These are phyloP conservation scores for Meteorus sp. DNA, from an alignment of 1,140 invertebrate species.

Conservation along the genomic window DNA sequence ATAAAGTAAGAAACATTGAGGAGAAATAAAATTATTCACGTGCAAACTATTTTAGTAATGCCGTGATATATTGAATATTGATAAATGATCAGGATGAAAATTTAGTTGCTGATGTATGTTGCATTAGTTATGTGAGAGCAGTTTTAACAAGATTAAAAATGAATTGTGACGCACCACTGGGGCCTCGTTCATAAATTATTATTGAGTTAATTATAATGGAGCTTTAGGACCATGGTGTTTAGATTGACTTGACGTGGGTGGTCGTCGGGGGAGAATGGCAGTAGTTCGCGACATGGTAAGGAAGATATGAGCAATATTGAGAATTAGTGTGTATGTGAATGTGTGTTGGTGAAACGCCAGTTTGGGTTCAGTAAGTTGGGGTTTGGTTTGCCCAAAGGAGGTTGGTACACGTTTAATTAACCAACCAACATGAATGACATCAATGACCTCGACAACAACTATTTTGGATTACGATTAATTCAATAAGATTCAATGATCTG, in stretches of 20 bases:
- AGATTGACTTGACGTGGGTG: conserved; percentile 30
- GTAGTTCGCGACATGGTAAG: neutral
- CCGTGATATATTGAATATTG: too few relatives aligned
- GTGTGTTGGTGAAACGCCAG: neutral
- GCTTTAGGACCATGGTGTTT: conserved; percentile 33
- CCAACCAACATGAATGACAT: neutral
- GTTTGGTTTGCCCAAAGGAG: neutral
- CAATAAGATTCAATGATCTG: too few relatives aligned
- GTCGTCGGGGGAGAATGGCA: conserved; percentile 9
- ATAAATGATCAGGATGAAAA: too few relatives aligned
- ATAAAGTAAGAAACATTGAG: too few relatives aligned
- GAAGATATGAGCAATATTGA: too few relatives aligned
- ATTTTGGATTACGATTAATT: too few relatives aligned
- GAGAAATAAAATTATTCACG: too few relatives aligned
- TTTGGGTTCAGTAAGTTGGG: neutral
- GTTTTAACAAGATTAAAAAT: too few relatives aligned
- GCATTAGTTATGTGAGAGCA: too few relatives aligned
- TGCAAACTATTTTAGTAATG: too few relatives aligned
- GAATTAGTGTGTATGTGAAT: neutral
- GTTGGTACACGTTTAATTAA: conserved; percentile 22
- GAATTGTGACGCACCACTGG: conserved; percentile 23
- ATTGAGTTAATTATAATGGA: conserved; percentile 41
- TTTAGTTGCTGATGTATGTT: too few relatives aligned
- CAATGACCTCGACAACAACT: neutral
- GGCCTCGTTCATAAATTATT: conserved; percentile 44